Conservation (phyloP, 2,113 vertebrate genomes). For the Oenanthe melanoleuca region DNA sequence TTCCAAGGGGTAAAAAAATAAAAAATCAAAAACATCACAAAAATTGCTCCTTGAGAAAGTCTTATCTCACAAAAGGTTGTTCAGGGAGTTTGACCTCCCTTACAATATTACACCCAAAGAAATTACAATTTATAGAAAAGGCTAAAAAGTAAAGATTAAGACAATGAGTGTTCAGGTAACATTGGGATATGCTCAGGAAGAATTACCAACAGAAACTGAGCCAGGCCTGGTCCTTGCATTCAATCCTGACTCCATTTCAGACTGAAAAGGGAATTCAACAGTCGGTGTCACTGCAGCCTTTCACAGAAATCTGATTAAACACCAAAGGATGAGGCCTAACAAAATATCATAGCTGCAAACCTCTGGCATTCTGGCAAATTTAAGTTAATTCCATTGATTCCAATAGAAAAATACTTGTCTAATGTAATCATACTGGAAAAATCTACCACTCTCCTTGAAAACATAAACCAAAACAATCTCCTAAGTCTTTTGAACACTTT, state of each 20-base stretch:
- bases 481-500: background rate
- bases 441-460: background rate
- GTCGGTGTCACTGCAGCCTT: background rate
- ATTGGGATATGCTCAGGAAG: background rate
- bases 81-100: background rate
- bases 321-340: accelerated
- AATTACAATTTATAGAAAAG: background rate
- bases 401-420: background rate
- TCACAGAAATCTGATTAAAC: background rate
- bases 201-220: background rate
- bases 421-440: background rate
- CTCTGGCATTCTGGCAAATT: background rate
- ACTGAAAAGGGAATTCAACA: background rate
- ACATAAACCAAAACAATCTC: background rate
- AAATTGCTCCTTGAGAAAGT: background rate
- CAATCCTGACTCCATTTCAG: background rate
- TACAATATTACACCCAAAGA: background rate
- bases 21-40: background rate
- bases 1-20: background rate
- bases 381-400: background rate
- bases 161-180: background rate
- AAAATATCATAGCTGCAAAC: background rate
- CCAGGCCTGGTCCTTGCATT: background rate
- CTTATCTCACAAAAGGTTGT: background rate
- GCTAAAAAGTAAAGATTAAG: background rate